These are phyloP conservation scores for Zoanthus gigantus DNA, from an alignment of 92 coral and sea anemone species.

Conservation along the genomic window DNA sequence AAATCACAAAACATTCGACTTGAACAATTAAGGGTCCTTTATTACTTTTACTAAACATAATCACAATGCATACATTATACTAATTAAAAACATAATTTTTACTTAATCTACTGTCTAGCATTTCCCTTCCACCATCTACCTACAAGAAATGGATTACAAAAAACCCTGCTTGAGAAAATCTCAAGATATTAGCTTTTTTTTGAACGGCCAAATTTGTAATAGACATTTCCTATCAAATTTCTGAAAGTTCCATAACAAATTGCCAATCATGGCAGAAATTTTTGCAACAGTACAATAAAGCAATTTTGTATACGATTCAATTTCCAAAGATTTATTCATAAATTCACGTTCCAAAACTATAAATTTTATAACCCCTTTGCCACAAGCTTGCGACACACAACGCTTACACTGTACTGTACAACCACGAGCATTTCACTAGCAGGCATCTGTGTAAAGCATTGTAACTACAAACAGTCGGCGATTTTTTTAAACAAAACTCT, in stretches of 20 bases:
- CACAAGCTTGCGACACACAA: neutral
- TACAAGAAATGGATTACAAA: too few species aligned
- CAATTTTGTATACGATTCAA: neutral
- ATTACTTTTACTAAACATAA: neutral
- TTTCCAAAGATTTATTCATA: neutral
- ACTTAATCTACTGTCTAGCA: too few species aligned
- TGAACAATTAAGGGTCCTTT: neutral
- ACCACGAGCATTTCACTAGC: neutral
- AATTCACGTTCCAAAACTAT: neutral
- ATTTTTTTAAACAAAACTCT: neutral
- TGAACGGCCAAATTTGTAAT: too few species aligned
- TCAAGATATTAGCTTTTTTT: too few species aligned
- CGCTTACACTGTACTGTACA: neutral
- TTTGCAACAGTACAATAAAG: too few species aligned
- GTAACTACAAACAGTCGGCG: neutral
- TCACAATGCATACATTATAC: neutral
- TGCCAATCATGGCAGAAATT: too few species aligned
- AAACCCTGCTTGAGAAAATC: too few species aligned
- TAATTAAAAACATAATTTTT: neutral
- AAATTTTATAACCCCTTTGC: neutral
- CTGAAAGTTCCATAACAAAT: too few species aligned
- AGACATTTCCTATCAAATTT: too few species aligned
- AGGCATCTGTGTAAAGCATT: neutral
- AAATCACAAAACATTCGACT: too few species aligned
- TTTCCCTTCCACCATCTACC: too few species aligned